Evolutionary conservation across 2,888 invertebrate species (phyloP).

Genomic region (Mesopsocus fuscifrons): DNA sequence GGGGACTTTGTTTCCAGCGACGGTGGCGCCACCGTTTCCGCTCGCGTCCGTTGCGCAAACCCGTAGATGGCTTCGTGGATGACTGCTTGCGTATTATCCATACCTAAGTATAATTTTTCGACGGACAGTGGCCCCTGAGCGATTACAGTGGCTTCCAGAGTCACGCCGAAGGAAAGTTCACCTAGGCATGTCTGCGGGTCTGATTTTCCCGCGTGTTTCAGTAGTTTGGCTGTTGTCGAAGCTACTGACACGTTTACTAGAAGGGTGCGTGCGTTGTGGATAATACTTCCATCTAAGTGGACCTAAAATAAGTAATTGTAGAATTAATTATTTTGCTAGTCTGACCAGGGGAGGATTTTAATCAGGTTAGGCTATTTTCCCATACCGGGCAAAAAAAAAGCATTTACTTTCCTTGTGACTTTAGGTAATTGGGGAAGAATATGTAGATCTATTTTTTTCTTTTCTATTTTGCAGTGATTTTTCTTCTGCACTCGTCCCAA

Average conservation of each 20-base stretch:
- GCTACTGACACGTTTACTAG: conserved; percentile 52
- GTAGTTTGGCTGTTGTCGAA: conserved; percentile 37
- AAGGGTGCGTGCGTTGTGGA: conserved; percentile 45
- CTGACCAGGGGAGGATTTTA: too few species aligned
- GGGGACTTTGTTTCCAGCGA: background rate
- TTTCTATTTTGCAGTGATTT: too few species aligned
- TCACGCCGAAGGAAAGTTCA: conserved; percentile 51
- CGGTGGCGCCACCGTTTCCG: conserved; percentile 5
- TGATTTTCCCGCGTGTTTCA: conserved; percentile 28
- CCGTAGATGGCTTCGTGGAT: conserved; percentile 30
- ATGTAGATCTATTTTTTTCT: too few species aligned
- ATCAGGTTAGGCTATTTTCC: too few species aligned
- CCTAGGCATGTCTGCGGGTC: conserved; percentile 38
- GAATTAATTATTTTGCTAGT: background rate
- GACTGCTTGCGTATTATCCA: conserved; percentile 29
- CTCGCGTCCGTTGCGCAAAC: conserved; percentile 25
- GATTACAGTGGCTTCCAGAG: conserved; percentile 55
- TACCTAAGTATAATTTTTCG: conserved; percentile 32
- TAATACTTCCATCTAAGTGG: conserved; percentile 46
- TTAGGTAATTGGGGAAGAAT: too few species aligned
- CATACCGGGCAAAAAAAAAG: too few species aligned
- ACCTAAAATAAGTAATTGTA: conserved; percentile 19
- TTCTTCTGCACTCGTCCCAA: background rate
- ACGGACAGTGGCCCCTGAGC: conserved; percentile 72
- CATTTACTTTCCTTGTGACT: too few species aligned